Evolutionary conservation across 1,140 invertebrate genomes (phyloP).

Genomic region (Achatina immaculata): DNA sequence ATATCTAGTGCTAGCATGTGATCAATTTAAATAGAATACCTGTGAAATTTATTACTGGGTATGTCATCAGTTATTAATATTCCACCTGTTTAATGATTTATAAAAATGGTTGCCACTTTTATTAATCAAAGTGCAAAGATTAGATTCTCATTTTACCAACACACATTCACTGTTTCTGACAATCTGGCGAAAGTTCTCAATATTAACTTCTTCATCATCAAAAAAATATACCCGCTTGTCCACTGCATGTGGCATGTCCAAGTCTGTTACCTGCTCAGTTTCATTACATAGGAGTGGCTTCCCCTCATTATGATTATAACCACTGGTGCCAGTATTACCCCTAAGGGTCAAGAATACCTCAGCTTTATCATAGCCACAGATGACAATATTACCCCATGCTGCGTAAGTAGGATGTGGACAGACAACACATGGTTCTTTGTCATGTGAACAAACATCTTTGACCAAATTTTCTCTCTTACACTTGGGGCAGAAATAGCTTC

Average conservation of each 20-base stretch:
- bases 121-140: too few species aligned
- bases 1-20: too few species aligned
- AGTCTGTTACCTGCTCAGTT: too few species aligned
- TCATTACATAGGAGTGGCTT: too few species aligned
- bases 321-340: too few species aligned
- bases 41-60: too few species aligned
- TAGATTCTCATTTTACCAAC: not conserved
- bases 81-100: too few species aligned
- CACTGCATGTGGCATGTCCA: not conserved
- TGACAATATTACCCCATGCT: not conserved
- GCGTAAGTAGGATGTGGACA: not conserved
- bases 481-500: constrained; percentile 6
- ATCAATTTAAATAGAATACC: too few species aligned
- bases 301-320: not conserved
- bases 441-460: not conserved
- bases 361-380: constrained; percentile 21
- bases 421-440: not conserved
- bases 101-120: too few species aligned
- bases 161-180: constrained; percentile 5
- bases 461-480: not conserved
- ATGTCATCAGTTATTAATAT: too few species aligned
- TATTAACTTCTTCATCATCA: constrained; percentile 24
- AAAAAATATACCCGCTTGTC: not conserved
- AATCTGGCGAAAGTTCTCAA: not conserved
- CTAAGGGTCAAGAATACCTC: not conserved